Evolutionary conservation across 1,140 invertebrate genomes (phyloP).

Genomic region (Brachionus manjavacas): DNA sequence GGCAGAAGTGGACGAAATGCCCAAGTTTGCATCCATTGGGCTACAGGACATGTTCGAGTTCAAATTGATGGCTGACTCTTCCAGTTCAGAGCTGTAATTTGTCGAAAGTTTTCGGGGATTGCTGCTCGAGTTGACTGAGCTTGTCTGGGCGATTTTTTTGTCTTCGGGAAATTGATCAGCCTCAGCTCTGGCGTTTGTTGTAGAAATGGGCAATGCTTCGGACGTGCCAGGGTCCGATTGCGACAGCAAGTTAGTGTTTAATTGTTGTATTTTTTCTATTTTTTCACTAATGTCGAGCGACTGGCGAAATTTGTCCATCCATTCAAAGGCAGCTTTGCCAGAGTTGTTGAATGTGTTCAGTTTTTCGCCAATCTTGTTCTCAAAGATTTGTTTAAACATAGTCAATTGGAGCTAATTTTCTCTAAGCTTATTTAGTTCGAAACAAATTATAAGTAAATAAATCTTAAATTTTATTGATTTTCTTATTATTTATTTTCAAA

Average conservation of each 20-base stretch:
- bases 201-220: neutral
- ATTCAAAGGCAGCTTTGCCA: slow-evolving; percentile 33
- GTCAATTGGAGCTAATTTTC: neutral
- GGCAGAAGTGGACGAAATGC: neutral
- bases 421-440: neutral
- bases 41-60: neutral
- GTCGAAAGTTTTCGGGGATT: neutral
- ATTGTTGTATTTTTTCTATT: slow-evolving; percentile 35
- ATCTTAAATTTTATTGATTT: slow-evolving; percentile 4
- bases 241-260: neutral
- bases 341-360: slow-evolving; percentile 36
- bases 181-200: neutral
- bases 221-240: neutral
- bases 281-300: slow-evolving; percentile 25
- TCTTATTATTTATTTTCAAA: slow-evolving; percentile 23
- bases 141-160: neutral
- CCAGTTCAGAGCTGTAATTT: slow-evolving; percentile 4
- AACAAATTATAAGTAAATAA: neutral
- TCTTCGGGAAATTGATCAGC: neutral
- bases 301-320: slow-evolving; percentile 41
- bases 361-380: slow-evolving; percentile 39
- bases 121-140: neutral
- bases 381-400: slow-evolving; percentile 38
- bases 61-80: neutral
- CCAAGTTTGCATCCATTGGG: neutral